Evolutionary conservation across 2,888 invertebrate species (phyloP), one percentile per base, ranked within the genome.

Genomic region (Thymelicus lineola): DNA sequence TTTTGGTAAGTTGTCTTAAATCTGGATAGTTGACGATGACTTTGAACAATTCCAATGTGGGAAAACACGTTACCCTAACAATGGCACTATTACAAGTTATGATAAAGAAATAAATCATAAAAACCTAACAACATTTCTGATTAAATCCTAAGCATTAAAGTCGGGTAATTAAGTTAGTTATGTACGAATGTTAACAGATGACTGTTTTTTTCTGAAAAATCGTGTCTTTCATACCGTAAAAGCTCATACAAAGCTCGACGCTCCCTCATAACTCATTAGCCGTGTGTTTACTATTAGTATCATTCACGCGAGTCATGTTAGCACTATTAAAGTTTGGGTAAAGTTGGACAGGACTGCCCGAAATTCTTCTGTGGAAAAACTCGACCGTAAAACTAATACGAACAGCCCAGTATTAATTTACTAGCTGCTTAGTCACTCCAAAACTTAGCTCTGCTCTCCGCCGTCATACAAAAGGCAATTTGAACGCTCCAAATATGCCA

Each of bases 251-350:
- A 50, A 50, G 15, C 15, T n/a, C 15, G n/a, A 48, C n/a, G 50
- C 17, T 50, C 17, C 50, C 50, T 17, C 17, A 0, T 12, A 20
- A 53, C 20, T 20, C 53, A 20, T 12, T 9, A 10, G 53, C 20
- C 4, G 35, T 69, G 35, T 57, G 36, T 57, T 28, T 20, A 17
- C 53, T 53, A 53, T 53, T 53, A 15, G 20, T 20, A 20, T 53
- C 20, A 76, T 80, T 81, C 79, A 73, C 75, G 73, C 84, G 72
- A 87, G 87, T 90, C 90, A 90, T 81, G 87, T 81, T 75, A 75
- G 78, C 75, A 82, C 84, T 86, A 90, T 91, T 88, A 84, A 88
- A 90, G 85, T 89, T 86, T 72, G 35, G 36, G 61, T 28, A 53
- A 68, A 63, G 57, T 69, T 45, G 50, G 60, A 45, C 67, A 15